phyloP scores from a whole-genome alignment of 2,113 vertebrate species.

The Antechinus stuartii region DNA sequence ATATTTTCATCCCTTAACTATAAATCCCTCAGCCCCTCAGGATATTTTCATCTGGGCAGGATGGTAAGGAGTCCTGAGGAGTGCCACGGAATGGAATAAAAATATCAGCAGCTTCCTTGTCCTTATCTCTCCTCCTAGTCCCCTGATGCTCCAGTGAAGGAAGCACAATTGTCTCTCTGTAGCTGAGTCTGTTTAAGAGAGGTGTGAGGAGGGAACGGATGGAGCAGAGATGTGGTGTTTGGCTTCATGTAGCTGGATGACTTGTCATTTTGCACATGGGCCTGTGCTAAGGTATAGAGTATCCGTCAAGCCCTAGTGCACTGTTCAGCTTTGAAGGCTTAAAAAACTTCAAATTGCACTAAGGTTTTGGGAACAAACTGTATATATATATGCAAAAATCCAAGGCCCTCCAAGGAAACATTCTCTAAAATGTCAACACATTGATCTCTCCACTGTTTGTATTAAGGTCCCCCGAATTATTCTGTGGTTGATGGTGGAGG shows the following conservation, averaged over 20 bases:
- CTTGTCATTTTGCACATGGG: neutral
- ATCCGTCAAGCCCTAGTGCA: neutral
- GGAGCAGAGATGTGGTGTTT: neutral
- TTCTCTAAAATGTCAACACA: constrained; percentile 40
- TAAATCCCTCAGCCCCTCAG: constrained; percentile 3
- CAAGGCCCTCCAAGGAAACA: neutral
- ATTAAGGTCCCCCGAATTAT: constrained; percentile 91
- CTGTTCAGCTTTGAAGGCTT: too few relatives aligned
- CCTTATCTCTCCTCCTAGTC: neutral
- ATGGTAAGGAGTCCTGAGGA: neutral
- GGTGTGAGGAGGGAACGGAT: constrained; percentile 74
- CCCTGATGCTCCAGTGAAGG: neutral
- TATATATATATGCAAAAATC: neutral
- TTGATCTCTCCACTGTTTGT: constrained; percentile 12
- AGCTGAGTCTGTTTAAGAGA: neutral
- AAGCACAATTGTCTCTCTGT: neutral
- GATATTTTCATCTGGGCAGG: constrained; percentile 28
- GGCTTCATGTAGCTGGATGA: neutral
- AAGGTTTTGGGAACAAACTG: neutral
- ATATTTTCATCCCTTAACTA: neutral
- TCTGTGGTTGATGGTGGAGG: constrained; percentile 96
- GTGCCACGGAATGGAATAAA: constrained; percentile 31
- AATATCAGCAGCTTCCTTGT: neutral
- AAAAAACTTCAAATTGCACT: neutral
- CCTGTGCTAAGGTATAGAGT: constrained; percentile 56